Conservation (phyloP, 1,140 invertebrate species). For the Maniola jurtina region DNA sequence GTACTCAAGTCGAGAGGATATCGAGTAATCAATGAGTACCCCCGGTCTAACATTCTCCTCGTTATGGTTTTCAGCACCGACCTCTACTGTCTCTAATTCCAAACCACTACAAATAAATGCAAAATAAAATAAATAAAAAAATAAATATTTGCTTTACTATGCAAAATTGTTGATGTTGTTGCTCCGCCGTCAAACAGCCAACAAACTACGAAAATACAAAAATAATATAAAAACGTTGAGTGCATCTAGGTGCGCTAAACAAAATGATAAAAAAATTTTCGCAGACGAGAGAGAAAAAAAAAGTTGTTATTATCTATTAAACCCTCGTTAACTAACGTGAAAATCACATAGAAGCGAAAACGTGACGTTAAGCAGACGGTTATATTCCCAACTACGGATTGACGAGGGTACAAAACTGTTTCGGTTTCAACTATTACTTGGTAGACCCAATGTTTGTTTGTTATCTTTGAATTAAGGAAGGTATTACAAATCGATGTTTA, state of each 20-base stretch:
- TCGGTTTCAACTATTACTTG: constrained; percentile 9
- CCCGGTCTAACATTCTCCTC: not conserved
- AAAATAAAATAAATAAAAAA: too few relatives aligned
- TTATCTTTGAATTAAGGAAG: not conserved
- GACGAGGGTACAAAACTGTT: constrained; percentile 28
- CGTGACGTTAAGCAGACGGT: constrained; percentile 24
- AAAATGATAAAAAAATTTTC: too few relatives aligned
- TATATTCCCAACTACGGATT: constrained; percentile 19
- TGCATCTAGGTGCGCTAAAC: too few relatives aligned
- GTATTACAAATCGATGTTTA: not conserved
- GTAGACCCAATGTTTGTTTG: not conserved
- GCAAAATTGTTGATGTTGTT: too few relatives aligned
- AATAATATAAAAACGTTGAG: too few relatives aligned
- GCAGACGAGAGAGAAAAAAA: too few relatives aligned
- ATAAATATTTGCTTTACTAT: too few relatives aligned
- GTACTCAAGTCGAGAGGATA: constrained; percentile 15
- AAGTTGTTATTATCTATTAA: not conserved
- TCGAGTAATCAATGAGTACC: constrained; percentile 14
- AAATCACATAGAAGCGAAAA: constrained; percentile 25
- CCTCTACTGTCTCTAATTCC: too few relatives aligned
- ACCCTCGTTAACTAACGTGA: constrained; percentile 20
- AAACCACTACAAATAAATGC: too few relatives aligned
- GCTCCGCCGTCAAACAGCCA: too few relatives aligned
- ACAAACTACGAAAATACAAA: too few relatives aligned
- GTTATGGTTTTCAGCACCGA: too few relatives aligned